Base-by-base conservation (phyloP, 1,140 invertebrate species). In the Achroia grisella region DNA sequence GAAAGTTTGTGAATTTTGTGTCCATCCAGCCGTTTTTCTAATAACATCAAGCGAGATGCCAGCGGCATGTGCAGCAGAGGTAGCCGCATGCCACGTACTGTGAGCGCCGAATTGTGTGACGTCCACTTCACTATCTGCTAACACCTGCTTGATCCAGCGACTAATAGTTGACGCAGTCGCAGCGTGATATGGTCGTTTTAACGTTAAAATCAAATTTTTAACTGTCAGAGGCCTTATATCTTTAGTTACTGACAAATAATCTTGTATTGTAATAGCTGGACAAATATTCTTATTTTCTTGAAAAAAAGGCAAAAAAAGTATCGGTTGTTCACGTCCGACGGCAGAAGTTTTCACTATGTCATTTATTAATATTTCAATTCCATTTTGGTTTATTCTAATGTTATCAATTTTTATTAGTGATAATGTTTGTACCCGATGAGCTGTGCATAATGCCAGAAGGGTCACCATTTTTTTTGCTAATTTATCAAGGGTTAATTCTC, bases 21-120 rank as follows among this genome's bases (percentile, higher is more conserved):
- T 30, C 40, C 40, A 68, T 8, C 64, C 57, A 2, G 61, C 64
- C 10, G 61, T 56, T 17, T 50, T 61, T 2, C 44, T 33, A 12
- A 66, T 66, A 1, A 49, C 1, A 8, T 60, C 50, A 5, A 63
- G 0, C 35, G 47, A 35, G 1, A 63, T 29, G 4, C 60, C 63
- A 28, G 44, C 46, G 17, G 14, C 10, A 13, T 45, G 14, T 27
- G 63, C 60, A 9, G 28, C 13, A 8, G 66, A 64, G 4, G 57
- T 67, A 3, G 62, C 33, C 1, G 57, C 52, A 40, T 70, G 66
- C 6, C 62, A 46, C 0, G 39, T 41, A 12, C 39, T 41, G 14
- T 41, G 39, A 8, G 39, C 39, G 3, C 28, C 31, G 28, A 41
- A 41, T 2, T 31, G 5, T 13, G 10, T 3, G 6, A 23, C 17